Percentiles rank a stretch among this genome's conserved stretches.
These are phyloP conservation scores for Bubo bubo DNA, from an alignment of 2,113 vertebrate species.

Conservation along the genomic window DNA sequence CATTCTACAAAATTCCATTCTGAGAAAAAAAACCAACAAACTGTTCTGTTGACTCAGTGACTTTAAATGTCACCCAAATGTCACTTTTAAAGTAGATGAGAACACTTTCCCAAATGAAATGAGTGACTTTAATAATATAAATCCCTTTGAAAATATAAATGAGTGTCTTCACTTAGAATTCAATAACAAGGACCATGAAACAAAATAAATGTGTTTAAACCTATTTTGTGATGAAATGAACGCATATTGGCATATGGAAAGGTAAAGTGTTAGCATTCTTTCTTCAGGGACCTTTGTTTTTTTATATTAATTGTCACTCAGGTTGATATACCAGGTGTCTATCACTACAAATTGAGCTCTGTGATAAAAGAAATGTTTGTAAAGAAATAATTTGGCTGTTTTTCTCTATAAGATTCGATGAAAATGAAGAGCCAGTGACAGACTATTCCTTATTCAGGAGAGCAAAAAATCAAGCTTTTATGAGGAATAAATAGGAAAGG, in stretches of 20 bases:
- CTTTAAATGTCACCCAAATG: slow-evolving; percentile 18
- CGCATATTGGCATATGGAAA: neutral
- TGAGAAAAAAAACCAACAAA: neutral
- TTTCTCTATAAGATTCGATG: neutral
- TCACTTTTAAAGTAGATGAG: neutral
- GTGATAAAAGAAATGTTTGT: neutral
- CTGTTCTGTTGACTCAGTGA: neutral
- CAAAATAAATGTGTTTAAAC: neutral
- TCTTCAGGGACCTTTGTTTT: neutral
- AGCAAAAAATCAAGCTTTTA: neutral
- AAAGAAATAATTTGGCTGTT: neutral
- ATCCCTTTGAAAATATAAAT: neutral
- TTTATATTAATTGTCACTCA: neutral
- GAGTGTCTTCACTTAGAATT: neutral
- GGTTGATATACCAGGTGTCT: neutral
- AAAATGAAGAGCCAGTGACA: neutral
- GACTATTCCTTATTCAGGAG: neutral
- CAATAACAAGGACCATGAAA: neutral
- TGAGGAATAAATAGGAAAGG: neutral
- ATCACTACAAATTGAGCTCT: neutral
- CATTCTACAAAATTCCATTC: neutral
- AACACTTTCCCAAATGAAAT: neutral
- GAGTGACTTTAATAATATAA: neutral
- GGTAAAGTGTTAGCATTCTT: neutral
- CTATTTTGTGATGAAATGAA: neutral